These are phyloP conservation scores for Erebia epiphron DNA, from an alignment of 2,888 invertebrate genomes.

Conservation along the genomic window DNA sequence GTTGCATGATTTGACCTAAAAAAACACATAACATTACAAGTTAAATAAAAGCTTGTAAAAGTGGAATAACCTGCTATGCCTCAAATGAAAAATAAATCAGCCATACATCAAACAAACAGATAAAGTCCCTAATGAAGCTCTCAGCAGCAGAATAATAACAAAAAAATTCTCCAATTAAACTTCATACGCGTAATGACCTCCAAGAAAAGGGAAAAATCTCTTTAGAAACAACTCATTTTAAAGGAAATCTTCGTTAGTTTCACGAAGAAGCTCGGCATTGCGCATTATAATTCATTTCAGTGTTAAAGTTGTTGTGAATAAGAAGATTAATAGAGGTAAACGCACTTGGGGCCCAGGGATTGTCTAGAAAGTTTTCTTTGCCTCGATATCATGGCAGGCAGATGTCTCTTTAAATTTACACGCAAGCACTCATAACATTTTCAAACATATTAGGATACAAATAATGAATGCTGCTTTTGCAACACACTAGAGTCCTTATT, in stretches of 20 bases:
- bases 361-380: constrained; percentile 11
- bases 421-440: no score
- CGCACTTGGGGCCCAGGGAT: neutral
- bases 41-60: neutral
- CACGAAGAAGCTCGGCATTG: neutral
- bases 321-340: neutral
- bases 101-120: neutral
- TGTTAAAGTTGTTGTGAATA: constrained; percentile 14
- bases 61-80: neutral
- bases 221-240: constrained; percentile 3
- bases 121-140: neutral
- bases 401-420: neutral
- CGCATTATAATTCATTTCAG: constrained; percentile 2
- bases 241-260: constrained; percentile 10
- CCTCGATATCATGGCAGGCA: constrained; percentile 1
- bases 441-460: no score
- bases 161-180: neutral
- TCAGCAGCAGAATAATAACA: neutral
- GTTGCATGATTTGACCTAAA: no score
- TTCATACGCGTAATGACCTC: neutral
- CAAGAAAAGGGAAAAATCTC: constrained; percentile 2
- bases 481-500: no score
- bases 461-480: no score
- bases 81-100: neutral
- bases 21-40: no score